Percentiles rank a stretch among this genome's conserved stretches.
phyloP scores from a whole-genome alignment of 2,797 vertebrate species.

The Falco naumanni region DNA sequence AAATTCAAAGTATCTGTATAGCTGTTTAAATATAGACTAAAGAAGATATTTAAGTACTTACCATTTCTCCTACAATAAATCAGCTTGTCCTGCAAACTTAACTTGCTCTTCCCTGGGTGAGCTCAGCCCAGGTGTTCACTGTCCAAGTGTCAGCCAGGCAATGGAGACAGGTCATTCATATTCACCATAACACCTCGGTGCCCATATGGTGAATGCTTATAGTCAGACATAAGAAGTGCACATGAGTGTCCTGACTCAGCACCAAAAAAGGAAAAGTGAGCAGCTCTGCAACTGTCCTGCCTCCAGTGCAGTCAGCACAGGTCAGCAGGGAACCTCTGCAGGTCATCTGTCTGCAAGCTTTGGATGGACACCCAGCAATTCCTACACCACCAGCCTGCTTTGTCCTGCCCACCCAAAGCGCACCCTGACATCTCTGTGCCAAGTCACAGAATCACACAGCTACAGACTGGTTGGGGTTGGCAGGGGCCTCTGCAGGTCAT shows the following conservation, averaged over 20 bases:
- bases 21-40: slow-evolving; percentile 3
- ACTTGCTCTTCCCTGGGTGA: neutral
- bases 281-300: neutral
- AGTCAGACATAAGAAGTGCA: fast-evolving
- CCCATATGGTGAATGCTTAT: fast-evolving
- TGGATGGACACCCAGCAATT: fast-evolving
- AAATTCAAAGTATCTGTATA: neutral
- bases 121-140: neutral
- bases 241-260: neutral
- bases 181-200: neutral
- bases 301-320: neutral
- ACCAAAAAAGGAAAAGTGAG: neutral
- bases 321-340: neutral
- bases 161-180: neutral
- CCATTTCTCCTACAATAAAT: neutral
- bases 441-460: neutral
- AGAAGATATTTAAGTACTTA: neutral
- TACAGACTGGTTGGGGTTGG: neutral
- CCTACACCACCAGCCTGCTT: neutral
- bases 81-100: neutral
- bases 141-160: neutral
- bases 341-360: neutral
- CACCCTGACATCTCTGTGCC: neutral
- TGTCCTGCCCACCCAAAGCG: neutral
- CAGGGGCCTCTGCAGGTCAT: neutral